Base-by-base conservation (phyloP, 2,797 vertebrate genomes). In the Crenichthys baileyi region DNA sequence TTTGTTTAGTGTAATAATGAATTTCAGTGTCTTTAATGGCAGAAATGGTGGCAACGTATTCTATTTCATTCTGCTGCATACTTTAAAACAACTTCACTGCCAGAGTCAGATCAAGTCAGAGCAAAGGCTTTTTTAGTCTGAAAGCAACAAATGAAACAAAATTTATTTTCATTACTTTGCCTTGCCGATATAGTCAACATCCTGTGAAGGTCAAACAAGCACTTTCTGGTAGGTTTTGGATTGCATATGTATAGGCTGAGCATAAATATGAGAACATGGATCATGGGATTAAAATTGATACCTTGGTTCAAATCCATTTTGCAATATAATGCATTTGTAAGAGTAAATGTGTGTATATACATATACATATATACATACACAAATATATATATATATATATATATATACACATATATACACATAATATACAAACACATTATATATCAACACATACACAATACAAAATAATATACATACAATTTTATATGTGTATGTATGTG, bases 181-280 rank as follows among this genome's bases (percentile, higher is more conserved):
- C 29, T 56, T 29, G 18, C 2, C 50, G 18, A 39, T 60, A 18
- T 12, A 12, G 4, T 9, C 36, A 67, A 16, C 31, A 50, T 22
- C 7, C 18, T 16, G 41, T 70, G 72, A 80, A 79, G 80, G 80
- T 83, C 77, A 72, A 31, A 75, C 71, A 63, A 16, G n/a, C 1
- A 15, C 24, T 9, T 78, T 48, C 31, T 73, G 61, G 20, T 48
- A 74, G 36, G 50, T 74, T 53, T 60, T 55, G 68, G 29, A 58
- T 78, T 44, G 3, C 56, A 61, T 1, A 73, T 22, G 5, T 53
- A 31, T 24, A 74, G 11, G 13, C 24, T 44, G 5, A 44, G 65
- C 11, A 68, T 13, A 24, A 4, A 24, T n/a, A 24, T 44, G 8
- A 44, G 24, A 68, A 44, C 12, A 68, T 13, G 11, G 39, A 44